These are phyloP conservation scores for Nemopilema nomurai DNA, from an alignment of 30 jellyfish, hydroid and myxozoan genomes.

Conservation along the genomic window DNA sequence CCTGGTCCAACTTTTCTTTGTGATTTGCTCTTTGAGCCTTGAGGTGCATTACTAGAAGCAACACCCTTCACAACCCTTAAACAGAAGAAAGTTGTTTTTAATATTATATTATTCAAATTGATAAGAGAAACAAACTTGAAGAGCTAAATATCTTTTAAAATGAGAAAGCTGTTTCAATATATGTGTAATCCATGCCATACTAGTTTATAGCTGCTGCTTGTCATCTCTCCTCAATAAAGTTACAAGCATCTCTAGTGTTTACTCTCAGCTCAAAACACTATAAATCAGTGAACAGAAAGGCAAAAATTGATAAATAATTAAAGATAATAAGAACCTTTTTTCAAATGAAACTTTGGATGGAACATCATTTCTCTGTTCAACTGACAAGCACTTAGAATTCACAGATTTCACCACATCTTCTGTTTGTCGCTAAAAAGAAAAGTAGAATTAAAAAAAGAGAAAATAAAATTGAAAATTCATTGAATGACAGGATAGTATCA, in stretches of 20 bases:
- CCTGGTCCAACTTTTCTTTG: slow-evolving; percentile 52
- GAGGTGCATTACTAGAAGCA: slow-evolving; percentile 8
- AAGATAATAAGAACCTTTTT: slow-evolving; percentile 3
- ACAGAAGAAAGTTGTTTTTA: background rate
- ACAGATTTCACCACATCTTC: slow-evolving; percentile 64
- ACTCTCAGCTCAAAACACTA: no score
- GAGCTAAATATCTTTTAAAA: no score
- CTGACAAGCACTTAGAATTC: slow-evolving; percentile 33
- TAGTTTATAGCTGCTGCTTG: no score
- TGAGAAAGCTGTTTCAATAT: no score
- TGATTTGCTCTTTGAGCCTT: slow-evolving; percentile 7
- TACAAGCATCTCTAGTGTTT: no score
- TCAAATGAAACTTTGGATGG: slow-evolving; percentile 13
- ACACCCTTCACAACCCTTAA: slow-evolving; percentile 13
- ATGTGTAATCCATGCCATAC: no score
- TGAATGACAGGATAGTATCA: no score
- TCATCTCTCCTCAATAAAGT: no score
- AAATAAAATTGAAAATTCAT: background rate
- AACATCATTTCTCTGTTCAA: background rate
- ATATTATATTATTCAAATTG: no score
- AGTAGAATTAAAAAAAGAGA: background rate
- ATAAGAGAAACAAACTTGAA: no score
- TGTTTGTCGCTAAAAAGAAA: slow-evolving; percentile 48
- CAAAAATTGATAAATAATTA: no score
- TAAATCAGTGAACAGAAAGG: no score